A percentile compares a stretch with the other conserved stretches of the same genome.
Evolutionary conservation across 1,140 invertebrate genomes (phyloP).

Genomic region (Pogonus chalceus): DNA sequence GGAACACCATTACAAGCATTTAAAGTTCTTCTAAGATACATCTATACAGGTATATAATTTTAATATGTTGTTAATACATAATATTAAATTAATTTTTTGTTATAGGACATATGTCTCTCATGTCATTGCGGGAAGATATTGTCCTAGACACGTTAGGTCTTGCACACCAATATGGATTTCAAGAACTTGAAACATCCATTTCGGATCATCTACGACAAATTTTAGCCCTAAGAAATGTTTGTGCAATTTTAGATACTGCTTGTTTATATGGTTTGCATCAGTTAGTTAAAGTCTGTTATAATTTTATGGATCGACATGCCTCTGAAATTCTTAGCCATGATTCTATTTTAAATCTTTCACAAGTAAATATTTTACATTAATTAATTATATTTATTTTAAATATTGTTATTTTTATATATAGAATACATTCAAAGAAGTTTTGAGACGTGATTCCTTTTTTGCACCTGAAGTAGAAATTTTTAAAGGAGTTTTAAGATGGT

Average conservation of each 20-base stretch:
- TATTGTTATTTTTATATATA: not conserved
- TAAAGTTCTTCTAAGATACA: conserved; percentile 83
- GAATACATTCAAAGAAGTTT: conserved; percentile 46
- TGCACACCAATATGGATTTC: conserved; percentile 92
- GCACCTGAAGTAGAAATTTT: conserved; percentile 94
- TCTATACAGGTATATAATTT: conserved; percentile 64
- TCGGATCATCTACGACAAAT: conserved; percentile 87
- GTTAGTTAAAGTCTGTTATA: conserved; percentile 54
- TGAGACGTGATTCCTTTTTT: conserved; percentile 90
- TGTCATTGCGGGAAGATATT: conserved; percentile 73
- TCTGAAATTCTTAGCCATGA: conserved; percentile 72
- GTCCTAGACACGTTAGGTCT: conserved; percentile 80
- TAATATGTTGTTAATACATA: not conserved
- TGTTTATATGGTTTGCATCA: conserved; percentile 50
- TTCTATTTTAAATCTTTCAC: conserved; percentile 73
- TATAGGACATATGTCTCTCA: conserved; percentile 68
- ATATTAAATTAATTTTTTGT: not conserved
- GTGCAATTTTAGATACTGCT: conserved; percentile 86
- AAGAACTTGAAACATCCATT: conserved; percentile 80
- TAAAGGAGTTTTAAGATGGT: conserved; percentile 77
- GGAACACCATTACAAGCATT: conserved; percentile 82
- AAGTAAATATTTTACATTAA: conserved; percentile 48
- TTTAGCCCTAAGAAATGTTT: conserved; percentile 80
- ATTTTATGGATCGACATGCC: conserved; percentile 85
- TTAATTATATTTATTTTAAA: not conserved